Conservation (phyloP, 2,113 vertebrate species). For the Caranx ignobilis region DNA sequence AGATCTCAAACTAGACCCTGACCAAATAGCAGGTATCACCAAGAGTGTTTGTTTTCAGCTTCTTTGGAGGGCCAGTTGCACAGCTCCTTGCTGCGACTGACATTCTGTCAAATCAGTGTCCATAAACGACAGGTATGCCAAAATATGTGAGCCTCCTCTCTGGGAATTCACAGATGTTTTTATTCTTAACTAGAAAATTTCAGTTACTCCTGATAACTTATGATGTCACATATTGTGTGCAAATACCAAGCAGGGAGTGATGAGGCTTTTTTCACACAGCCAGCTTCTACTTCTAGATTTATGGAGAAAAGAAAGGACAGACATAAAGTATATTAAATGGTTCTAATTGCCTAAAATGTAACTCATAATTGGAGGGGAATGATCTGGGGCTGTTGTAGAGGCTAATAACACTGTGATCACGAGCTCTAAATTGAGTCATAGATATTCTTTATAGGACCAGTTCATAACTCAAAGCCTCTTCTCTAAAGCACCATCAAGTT, state of each 20-base stretch:
- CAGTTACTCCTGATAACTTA: background rate
- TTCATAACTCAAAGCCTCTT: constrained; percentile 14
- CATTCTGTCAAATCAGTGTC: background rate
- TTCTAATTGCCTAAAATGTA: background rate
- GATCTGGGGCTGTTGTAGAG: constrained; percentile 12
- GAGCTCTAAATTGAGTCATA: constrained; percentile 26
- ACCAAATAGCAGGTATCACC: constrained; percentile 29
- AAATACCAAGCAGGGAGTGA: background rate
- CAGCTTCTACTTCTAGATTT: background rate
- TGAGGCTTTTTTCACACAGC: background rate
- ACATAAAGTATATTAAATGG: background rate
- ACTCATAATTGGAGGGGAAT: constrained; percentile 15
- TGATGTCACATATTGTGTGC: background rate
- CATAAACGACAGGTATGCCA: background rate
- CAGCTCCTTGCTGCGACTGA: background rate
- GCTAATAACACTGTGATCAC: constrained; percentile 30
- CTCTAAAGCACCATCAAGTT: background rate
- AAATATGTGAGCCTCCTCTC: background rate
- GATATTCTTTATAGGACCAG: constrained; percentile 31
- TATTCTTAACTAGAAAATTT: background rate
- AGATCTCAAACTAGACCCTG: constrained; percentile 26
- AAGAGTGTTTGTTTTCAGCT: constrained; percentile 22
- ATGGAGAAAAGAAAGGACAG: background rate
- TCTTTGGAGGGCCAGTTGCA: background rate
- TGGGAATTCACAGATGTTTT: background rate